Conservation (phyloP, 2,797 vertebrate species). For the Anguilla marmorata region DNA sequence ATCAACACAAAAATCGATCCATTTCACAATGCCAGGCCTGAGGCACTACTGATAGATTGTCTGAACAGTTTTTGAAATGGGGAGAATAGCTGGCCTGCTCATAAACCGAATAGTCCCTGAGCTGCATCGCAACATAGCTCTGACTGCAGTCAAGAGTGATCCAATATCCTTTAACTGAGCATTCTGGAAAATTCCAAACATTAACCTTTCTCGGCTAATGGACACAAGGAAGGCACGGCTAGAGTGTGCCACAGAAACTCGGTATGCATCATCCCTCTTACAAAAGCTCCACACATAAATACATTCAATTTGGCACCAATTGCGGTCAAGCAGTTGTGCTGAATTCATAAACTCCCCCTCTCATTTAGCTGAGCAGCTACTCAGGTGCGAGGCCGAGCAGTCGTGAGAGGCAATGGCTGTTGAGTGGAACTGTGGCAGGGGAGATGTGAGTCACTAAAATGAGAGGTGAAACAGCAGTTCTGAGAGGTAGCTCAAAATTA, state of each 20-base stretch:
- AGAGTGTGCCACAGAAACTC: not conserved
- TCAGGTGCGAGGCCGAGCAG: not conserved
- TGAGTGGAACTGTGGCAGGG: not conserved
- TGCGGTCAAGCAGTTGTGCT: conserved; percentile 1
- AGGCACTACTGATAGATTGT: not conserved
- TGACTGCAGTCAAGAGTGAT: not conserved
- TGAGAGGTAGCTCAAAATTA: not conserved
- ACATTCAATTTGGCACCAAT: not conserved
- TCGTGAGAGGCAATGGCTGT: not conserved
- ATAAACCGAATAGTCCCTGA: not conserved
- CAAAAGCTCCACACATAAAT: not conserved
- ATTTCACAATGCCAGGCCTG: not conserved
- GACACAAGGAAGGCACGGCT: not conserved
- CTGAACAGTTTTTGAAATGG: not conserved
- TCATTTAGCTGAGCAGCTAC: conserved; percentile 26
- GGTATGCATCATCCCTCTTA: not conserved
- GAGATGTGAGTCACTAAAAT: not conserved
- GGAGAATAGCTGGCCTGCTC: not conserved
- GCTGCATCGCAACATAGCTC: not conserved
- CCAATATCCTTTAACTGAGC: not conserved
- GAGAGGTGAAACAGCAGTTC: not conserved
- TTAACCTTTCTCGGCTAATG: not conserved
- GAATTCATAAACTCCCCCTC: not conserved
- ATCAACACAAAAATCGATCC: not conserved
- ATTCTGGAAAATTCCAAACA: not conserved